phyloP scores from a whole-genome alignment of 2,113 vertebrate genomes.

The Gopherus flavomarginatus region DNA sequence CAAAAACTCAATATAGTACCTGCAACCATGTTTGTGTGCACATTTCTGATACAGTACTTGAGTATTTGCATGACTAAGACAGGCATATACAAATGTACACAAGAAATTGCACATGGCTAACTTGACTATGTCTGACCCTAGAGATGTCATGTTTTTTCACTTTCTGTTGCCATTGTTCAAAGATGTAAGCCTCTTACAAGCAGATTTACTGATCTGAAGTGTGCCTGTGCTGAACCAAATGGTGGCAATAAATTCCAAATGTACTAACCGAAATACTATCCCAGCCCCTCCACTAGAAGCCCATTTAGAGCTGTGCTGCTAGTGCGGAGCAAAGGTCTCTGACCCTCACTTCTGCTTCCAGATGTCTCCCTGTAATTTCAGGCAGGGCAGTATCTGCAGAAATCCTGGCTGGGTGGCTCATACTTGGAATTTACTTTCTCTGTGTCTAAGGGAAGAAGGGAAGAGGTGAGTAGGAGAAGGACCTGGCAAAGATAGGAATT shows the following conservation, averaged over 20 bases:
- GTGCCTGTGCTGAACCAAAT: background rate
- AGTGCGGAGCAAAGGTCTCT: background rate
- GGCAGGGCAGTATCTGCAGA: background rate
- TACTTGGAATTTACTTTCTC: background rate
- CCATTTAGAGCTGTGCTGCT: background rate
- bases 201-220: background rate
- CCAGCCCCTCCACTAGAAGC: background rate
- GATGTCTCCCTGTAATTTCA: background rate
- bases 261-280: background rate
- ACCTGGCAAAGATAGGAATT: background rate
- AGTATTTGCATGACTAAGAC: background rate
- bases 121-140: background rate
- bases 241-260: background rate
- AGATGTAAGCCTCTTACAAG: background rate
- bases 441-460: background rate
- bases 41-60: background rate
- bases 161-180: background rate
- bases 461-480: background rate
- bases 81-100: background rate
- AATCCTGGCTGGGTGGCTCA: background rate
- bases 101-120: background rate
- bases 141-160: background rate
- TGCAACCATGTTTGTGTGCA: accelerated
- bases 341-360: background rate
- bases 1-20: background rate